These are phyloP conservation scores for Notechis scutatus DNA, from an alignment of 2,113 vertebrate species.

Conservation along the genomic window DNA sequence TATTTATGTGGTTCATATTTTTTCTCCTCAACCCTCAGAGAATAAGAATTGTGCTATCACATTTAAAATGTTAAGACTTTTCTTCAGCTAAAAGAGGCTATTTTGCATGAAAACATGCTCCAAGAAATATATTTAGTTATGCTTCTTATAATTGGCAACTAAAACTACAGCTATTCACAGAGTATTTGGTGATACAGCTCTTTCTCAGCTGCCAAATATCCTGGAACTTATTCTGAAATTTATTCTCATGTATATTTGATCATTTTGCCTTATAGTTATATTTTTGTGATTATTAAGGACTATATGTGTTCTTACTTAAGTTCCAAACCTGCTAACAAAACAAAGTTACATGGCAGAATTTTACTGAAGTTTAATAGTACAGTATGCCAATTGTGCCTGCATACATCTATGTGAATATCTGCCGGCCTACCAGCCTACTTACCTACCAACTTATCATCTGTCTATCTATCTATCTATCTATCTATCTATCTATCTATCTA, in stretches of 20 bases:
- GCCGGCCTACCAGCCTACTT: too few species aligned
- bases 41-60: background rate
- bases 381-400: background rate
- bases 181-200: background rate
- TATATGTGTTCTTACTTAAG: background rate
- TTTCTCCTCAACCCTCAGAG: background rate
- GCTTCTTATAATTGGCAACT: conserved; percentile 32
- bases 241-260: background rate
- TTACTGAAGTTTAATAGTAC: background rate
- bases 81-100: conserved; percentile 12
- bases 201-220: conserved; percentile 34
- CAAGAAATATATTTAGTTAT: background rate
- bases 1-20: background rate
- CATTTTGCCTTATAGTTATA: background rate
- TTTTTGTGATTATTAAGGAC: background rate
- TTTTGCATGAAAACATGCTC: conserved; percentile 22
- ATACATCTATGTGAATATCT: background rate
- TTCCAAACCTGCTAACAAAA: background rate
- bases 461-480: background rate
- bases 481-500: too few species aligned
- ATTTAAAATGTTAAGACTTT: conserved; percentile 31
- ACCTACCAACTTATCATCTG: too few species aligned
- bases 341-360: background rate
- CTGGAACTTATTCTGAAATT: background rate
- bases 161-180: conserved; percentile 7